Conservation (phyloP, 2,888 invertebrate genomes). For the Glyphotaelius pellucidus region DNA sequence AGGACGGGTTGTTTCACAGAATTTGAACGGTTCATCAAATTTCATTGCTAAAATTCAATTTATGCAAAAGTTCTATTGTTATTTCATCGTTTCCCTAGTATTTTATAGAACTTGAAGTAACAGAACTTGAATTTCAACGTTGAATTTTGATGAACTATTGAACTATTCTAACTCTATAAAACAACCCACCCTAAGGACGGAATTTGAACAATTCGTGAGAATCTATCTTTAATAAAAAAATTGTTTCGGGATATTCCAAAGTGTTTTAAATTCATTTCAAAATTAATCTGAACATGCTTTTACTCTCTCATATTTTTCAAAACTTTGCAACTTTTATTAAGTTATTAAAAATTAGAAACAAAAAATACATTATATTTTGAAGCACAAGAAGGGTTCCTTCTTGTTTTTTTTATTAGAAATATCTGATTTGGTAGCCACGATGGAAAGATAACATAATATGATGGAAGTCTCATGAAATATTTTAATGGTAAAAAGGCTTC, state of each 20-base stretch:
- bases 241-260: background rate
- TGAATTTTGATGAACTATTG: too few relatives aligned
- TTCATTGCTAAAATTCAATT: too few relatives aligned
- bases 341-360: background rate
- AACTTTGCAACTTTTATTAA: background rate
- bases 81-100: too few relatives aligned
- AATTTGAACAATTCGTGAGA: background rate
- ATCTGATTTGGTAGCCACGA: background rate
- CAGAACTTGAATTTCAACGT: too few relatives aligned
- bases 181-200: too few relatives aligned
- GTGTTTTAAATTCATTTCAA: background rate
- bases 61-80: too few relatives aligned
- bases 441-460: slow-evolving; percentile 7
- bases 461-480: background rate
- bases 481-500: slow-evolving; percentile 23
- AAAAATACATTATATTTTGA: background rate
- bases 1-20: too few relatives aligned
- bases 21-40: too few relatives aligned
- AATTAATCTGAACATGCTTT: background rate
- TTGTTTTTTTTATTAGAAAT: background rate
- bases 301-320: background rate
- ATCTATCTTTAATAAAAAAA: background rate
- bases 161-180: too few relatives aligned
- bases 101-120: too few relatives aligned
- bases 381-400: background rate